Percentiles rank a stretch among this genome's conserved stretches.
phyloP scores from a whole-genome alignment of 2,888 invertebrate species.

The Drosophila meridionalis region DNA sequence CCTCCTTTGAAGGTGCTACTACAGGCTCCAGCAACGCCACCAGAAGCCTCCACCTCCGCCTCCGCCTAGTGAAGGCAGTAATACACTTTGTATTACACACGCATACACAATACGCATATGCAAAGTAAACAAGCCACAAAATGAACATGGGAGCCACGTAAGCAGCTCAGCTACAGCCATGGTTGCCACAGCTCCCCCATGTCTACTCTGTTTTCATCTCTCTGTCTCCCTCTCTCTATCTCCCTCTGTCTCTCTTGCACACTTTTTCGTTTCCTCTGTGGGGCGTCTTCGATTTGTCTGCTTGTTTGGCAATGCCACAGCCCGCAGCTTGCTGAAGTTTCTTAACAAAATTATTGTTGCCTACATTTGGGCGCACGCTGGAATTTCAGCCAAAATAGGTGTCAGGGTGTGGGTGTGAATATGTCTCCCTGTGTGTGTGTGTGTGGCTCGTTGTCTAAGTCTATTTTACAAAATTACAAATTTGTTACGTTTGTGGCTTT shows the following conservation, averaged over 20 bases:
- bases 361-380: conserved; percentile 56
- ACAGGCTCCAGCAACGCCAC: not conserved
- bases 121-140: conserved; percentile 76
- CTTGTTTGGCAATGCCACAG: conserved; percentile 41
- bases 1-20: conserved; percentile 1
- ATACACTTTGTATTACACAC: conserved; percentile 51
- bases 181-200: not conserved
- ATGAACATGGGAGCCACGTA: conserved; percentile 64
- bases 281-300: conserved; percentile 67
- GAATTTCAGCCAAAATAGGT: conserved; percentile 16
- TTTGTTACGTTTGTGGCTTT: conserved; percentile 80
- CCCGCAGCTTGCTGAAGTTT: conserved; percentile 49
- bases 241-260: not conserved
- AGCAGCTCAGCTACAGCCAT: conserved; percentile 38
- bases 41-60: not conserved
- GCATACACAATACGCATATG: conserved; percentile 64
- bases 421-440: not conserved
- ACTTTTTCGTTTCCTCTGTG: conserved; percentile 4
- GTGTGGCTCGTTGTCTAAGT: conserved; percentile 46
- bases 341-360: conserved; percentile 69
- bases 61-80: conserved; percentile 2
- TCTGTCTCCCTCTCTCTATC: not conserved
- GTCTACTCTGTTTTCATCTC: not conserved
- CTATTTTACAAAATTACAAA: conserved; percentile 75
- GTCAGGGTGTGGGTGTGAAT: conserved; percentile 2